A percentile compares a stretch with the other conserved stretches of the same genome.
phyloP scores from a whole-genome alignment of 2,888 invertebrate genomes.

The Molorchus minor region DNA sequence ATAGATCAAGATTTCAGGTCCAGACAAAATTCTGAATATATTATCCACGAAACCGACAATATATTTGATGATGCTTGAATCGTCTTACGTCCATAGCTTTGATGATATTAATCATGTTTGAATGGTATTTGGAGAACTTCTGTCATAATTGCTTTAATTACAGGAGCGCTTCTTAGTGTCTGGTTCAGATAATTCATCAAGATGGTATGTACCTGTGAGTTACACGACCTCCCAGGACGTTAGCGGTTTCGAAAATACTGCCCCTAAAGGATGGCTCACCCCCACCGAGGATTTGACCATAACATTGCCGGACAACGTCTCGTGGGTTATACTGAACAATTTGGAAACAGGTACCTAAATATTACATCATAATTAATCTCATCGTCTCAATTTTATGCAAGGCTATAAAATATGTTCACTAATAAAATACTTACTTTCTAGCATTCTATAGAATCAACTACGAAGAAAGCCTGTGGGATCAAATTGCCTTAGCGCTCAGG shows the following conservation, averaged over 20 bases:
- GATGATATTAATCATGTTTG: no score
- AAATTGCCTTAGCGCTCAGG: conserved; percentile 64
- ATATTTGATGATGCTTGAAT: no score
- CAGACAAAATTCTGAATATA: no score
- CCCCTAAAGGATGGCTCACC: conserved; percentile 65
- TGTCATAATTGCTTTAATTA: conserved; percentile 11
- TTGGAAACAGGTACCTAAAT: conserved; percentile 67
- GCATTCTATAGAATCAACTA: conserved; percentile 76
- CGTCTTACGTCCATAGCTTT: no score
- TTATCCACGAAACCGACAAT: no score
- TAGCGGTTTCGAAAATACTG: conserved; percentile 64
- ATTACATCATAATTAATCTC: no score
- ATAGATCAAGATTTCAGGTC: no score
- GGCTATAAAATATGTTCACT: no score
- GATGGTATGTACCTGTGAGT: conserved; percentile 68
- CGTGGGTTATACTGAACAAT: conserved; percentile 72
- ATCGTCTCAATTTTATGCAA: no score
- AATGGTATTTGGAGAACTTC: no score
- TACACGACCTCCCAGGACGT: conserved; percentile 57
- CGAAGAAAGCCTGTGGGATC: conserved; percentile 72
- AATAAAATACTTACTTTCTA: conserved; percentile 46
- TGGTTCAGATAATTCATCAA: conserved; percentile 35
- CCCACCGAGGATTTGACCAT: conserved; percentile 44
- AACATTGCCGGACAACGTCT: conserved; percentile 15
- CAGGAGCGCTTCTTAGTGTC: conserved; percentile 41